Evolutionary conservation across 2,113 vertebrate species (phyloP).

Genomic region (Lepus europaeus): DNA sequence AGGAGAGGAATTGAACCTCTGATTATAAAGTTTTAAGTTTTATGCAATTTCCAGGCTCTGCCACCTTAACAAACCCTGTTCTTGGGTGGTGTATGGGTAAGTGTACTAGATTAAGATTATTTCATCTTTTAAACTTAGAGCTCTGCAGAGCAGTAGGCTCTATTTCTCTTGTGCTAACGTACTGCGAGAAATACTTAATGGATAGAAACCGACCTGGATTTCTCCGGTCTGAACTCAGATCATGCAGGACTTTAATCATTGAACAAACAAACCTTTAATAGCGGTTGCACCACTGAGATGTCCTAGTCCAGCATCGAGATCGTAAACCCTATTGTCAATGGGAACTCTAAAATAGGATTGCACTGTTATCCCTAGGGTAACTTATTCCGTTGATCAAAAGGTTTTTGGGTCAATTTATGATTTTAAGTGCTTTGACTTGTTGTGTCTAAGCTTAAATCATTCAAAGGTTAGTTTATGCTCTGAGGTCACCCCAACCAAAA

Average conservation of each 20-base stretch:
- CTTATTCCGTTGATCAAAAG: background rate
- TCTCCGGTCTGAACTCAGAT: background rate
- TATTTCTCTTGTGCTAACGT: background rate
- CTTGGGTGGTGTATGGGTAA: background rate
- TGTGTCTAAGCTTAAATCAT: background rate
- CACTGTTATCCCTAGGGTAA: too few species aligned
- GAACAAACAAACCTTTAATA: background rate
- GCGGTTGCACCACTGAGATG: background rate
- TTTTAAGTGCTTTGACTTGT: too few species aligned
- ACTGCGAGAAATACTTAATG: background rate
- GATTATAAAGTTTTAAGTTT: too few species aligned
- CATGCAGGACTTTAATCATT: background rate
- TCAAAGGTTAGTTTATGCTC: too few species aligned
- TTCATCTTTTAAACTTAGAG: background rate
- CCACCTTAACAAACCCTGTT: background rate
- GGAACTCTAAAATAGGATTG: too few species aligned
- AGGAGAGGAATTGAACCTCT: background rate
- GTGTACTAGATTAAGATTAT: background rate
- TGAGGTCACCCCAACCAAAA: too few species aligned
- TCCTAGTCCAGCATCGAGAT: background rate
- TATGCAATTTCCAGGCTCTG: background rate
- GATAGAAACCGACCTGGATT: constrained; percentile 2
- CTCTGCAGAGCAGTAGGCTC: background rate
- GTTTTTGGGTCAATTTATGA: too few species aligned
- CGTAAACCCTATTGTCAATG: too few species aligned